Percentiles rank a stretch among this genome's conserved stretches.
These are phyloP conservation scores for Chrysaora quinquecirrha DNA, from an alignment of 30 jellyfish, hydroid and myxozoan genomes.

Conservation along the genomic window DNA sequence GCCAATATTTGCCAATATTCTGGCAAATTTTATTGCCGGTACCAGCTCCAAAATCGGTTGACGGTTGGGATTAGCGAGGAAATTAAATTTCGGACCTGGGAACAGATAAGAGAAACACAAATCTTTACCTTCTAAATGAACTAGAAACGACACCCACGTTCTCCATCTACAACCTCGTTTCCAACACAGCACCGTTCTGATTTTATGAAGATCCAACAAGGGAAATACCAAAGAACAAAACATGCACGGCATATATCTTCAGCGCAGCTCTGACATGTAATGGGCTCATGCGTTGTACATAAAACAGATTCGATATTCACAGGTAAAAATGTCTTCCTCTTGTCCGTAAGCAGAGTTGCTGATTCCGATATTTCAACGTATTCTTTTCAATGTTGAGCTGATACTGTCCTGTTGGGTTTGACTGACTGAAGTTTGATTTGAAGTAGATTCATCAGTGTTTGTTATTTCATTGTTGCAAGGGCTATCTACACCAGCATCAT, in stretches of 20 bases:
- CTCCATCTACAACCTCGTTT: slow-evolving; percentile 96
- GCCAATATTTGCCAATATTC: too few relatives aligned
- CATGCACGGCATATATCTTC: slow-evolving; percentile 93
- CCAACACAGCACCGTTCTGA: slow-evolving; percentile 79
- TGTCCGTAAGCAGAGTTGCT: not conserved
- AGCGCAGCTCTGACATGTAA: slow-evolving; percentile 67
- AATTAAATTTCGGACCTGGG: too few relatives aligned
- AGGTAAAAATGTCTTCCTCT: slow-evolving; percentile 18
- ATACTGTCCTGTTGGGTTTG: too few relatives aligned
- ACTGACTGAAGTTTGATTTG: too few relatives aligned
- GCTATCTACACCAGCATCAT: too few relatives aligned
- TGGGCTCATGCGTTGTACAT: slow-evolving; percentile 56
- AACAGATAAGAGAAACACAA: too few relatives aligned
- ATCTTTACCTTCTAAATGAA: slow-evolving; percentile 83
- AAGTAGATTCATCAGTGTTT: too few relatives aligned
- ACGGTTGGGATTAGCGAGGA: too few relatives aligned
- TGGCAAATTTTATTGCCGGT: too few relatives aligned
- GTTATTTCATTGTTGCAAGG: too few relatives aligned
- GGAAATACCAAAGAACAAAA: slow-evolving; percentile 77
- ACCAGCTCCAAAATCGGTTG: too few relatives aligned
- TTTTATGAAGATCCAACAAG: slow-evolving; percentile 65
- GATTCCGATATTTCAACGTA: slow-evolving; percentile 48
- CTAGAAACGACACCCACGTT: slow-evolving; percentile 86
- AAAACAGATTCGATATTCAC: slow-evolving; percentile 34
- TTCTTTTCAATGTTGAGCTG: slow-evolving; percentile 35